A percentile compares a stretch with the other conserved stretches of the same genome.
phyloP scores from a whole-genome alignment of 2,888 invertebrate genomes.

The Aphrophora alni region DNA sequence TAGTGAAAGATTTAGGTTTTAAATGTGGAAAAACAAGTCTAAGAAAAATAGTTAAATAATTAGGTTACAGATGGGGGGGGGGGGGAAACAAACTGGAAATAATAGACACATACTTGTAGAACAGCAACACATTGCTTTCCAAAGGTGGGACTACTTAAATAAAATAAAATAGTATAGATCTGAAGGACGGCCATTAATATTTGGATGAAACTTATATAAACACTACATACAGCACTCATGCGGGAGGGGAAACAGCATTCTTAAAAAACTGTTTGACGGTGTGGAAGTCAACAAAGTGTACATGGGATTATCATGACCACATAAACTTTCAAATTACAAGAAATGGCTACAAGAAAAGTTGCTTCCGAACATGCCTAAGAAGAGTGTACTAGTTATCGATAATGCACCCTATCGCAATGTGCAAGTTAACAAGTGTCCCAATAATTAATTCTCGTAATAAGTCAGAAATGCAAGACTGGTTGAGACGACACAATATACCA shows the following conservation, averaged over 20 bases:
- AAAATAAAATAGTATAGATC: background rate
- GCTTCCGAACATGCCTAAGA: conserved; percentile 12
- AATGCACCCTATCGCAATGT: conserved; percentile 23
- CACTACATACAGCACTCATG: background rate
- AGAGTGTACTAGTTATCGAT: too few relatives aligned
- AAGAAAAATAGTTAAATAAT: too few relatives aligned
- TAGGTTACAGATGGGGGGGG: too few relatives aligned
- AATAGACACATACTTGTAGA: too few relatives aligned
- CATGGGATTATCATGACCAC: conserved; percentile 20
- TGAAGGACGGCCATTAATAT: background rate
- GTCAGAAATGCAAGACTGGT: background rate
- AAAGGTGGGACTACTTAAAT: too few relatives aligned
- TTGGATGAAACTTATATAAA: background rate
- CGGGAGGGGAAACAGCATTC: conserved; percentile 26
- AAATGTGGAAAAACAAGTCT: too few relatives aligned
- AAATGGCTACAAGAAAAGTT: conserved; percentile 22
- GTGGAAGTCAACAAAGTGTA: conserved; percentile 6
- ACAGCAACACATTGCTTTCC: too few relatives aligned
- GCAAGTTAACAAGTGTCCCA: conserved; percentile 2
- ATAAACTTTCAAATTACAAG: background rate
- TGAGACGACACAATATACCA: background rate
- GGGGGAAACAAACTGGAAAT: too few relatives aligned
- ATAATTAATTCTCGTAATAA: background rate
- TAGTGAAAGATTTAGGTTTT: too few relatives aligned
- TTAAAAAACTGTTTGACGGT: background rate